Base-by-base conservation (phyloP, 2,797 vertebrate genomes). In the Protonibea diacanthus region DNA sequence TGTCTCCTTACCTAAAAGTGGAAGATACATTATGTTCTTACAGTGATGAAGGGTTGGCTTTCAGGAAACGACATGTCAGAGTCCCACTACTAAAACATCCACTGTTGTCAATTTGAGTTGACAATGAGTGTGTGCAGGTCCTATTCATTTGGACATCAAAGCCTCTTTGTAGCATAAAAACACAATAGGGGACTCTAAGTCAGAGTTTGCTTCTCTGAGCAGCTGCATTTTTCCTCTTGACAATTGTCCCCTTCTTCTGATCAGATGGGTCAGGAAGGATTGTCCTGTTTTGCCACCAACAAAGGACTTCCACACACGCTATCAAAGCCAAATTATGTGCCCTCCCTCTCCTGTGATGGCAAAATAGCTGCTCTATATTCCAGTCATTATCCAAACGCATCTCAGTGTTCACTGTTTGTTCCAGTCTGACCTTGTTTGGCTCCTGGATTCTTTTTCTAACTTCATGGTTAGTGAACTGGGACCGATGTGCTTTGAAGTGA, bases 161-260 rank as follows among this genome's bases (percentile, higher is more conserved):
- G 23, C 51, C 38, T 67, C 57, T 56, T 62, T 79, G 33, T 82
- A 21, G 64, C 25, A 18, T 63, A 12, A 49, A 27, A 63, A 33
- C n/a, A 59, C 64, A 65, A 70, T 58, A 27, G 64, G 29, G n/a
- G 18, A 52, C 52, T 56, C 38, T 23, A 68, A 75, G 71, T 66
- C 62, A 51, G 27, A 60, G 59, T 65, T 67, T 52, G 14, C 62
- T 63, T 75, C 38, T 68, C 21, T 45, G 60, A 44, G 40, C 27
- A 40, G 49, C 61, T 66, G 73, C 57, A 48, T 44, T 57, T 76
- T 70, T 62, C 68, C 79, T 71, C 61, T 74, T 70, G 61, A 89
- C 85, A 89, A 85, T 78, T 49, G 67, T 45, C 48, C 75, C 77
- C 44, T 82, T 91, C 81, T 82, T 85, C 74, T 61, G 42, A 64